Conservation (phyloP, 2,888 invertebrate species). For the Pristionchus fissidentatus region DNA sequence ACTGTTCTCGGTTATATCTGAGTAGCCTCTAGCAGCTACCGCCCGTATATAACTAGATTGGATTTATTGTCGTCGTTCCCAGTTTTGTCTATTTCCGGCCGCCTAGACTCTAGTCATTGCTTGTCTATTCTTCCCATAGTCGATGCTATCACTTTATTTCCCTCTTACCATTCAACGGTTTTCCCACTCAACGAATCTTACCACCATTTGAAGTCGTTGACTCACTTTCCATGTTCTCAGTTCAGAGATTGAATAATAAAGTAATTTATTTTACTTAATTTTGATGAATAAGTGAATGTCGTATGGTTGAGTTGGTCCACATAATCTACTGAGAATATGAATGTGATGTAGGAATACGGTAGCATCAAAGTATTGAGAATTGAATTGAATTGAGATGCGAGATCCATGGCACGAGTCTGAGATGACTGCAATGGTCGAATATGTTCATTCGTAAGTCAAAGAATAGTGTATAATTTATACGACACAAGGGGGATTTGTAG, state of each 20-base stretch:
- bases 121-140: too few relatives aligned
- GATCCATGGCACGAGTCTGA: neutral
- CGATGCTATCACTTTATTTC: neutral
- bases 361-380: neutral
- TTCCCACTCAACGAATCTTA: slow-evolving; percentile 7
- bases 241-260: slow-evolving; percentile 25
- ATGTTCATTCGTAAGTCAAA: neutral
- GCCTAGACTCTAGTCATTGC: slow-evolving; percentile 1
- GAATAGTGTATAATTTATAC: too few relatives aligned
- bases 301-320: neutral
- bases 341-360: neutral
- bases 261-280: slow-evolving; percentile 16
- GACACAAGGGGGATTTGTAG: too few relatives aligned
- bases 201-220: neutral
- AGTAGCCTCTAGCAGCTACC: neutral
- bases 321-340: neutral
- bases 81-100: too few relatives aligned
- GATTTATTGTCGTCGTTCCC: too few relatives aligned
- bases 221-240: neutral
- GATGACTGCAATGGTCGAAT: neutral
- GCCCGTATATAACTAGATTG: too few relatives aligned
- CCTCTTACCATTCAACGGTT: neutral
- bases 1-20: slow-evolving; percentile 7
- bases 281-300: neutral
- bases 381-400: neutral